A percentile compares a stretch with the other conserved stretches of the same genome.
These are phyloP conservation scores for Ernsta delagoae DNA, from an alignment of 2,888 invertebrate species.

Conservation along the genomic window DNA sequence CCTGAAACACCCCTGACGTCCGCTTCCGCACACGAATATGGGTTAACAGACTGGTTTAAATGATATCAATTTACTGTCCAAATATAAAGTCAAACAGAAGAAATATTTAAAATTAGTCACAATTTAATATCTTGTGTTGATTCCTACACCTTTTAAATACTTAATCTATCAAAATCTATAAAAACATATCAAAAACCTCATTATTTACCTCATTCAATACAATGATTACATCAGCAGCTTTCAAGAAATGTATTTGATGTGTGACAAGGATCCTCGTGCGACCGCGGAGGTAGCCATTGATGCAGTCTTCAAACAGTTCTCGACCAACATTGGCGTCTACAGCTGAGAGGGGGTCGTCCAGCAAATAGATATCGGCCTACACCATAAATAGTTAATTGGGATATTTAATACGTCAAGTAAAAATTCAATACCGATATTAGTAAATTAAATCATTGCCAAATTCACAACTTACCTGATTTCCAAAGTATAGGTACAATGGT, in stretches of 20 bases:
- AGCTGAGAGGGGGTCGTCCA: constrained; percentile 95
- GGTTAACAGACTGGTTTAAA: constrained; percentile 7
- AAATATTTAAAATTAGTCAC: too few species aligned
- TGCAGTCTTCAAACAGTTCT: constrained; percentile 91
- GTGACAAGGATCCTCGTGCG: constrained; percentile 92
- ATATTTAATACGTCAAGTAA: too few species aligned
- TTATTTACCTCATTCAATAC: constrained; percentile 84
- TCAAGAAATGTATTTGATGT: constrained; percentile 93
- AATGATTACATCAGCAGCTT: constrained; percentile 87
- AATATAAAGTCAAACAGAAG: neutral
- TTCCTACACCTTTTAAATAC: too few species aligned
- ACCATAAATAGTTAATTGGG: too few species aligned
- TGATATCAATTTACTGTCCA: neutral
- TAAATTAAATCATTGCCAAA: too few species aligned
- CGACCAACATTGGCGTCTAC: constrained; percentile 93
- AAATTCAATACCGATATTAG: too few species aligned
- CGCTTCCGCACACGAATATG: constrained; percentile 26
- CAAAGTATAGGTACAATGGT: too few species aligned
- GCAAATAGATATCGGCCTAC: constrained; percentile 90
- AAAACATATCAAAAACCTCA: neutral
- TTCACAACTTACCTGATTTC: too few species aligned
- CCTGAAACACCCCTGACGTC: constrained; percentile 11
- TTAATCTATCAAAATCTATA: neutral
- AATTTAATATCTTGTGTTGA: too few species aligned
- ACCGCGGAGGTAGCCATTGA: constrained; percentile 86